phyloP scores from a whole-genome alignment of 2,888 invertebrate species.

The Harmothoe impar region DNA sequence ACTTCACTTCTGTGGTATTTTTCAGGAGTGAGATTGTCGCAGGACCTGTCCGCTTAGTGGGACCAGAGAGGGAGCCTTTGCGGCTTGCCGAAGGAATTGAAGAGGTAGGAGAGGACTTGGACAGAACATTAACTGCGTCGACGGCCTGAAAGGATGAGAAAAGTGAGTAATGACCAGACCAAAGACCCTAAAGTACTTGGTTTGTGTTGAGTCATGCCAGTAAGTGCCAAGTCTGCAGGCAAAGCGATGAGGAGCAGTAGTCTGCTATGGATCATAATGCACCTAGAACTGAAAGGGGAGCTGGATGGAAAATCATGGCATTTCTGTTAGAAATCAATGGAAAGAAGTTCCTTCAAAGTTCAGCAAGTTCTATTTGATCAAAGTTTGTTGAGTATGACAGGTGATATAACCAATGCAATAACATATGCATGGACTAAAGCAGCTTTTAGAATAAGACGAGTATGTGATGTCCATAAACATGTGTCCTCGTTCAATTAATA shows the following conservation, averaged over 20 bases:
- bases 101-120: slow-evolving; percentile 38
- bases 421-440: no score
- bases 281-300: background rate
- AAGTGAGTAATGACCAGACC: background rate
- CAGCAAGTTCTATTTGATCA: no score
- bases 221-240: background rate
- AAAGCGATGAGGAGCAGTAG: background rate
- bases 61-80: slow-evolving; percentile 28
- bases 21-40: slow-evolving; percentile 25
- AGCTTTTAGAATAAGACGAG: no score
- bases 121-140: slow-evolving; percentile 47
- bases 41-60: background rate
- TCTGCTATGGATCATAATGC: background rate
- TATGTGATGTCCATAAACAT: no score
- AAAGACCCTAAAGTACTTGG: background rate
- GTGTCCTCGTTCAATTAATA: no score
- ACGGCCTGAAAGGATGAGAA: slow-evolving; percentile 47
- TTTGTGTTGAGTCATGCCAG: background rate
- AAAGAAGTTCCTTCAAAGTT: no score
- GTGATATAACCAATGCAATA: no score
- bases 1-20: slow-evolving; percentile 25
- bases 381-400: no score
- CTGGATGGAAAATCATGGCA: background rate
- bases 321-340: background rate
- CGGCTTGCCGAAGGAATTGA: slow-evolving; percentile 23